Evolutionary conservation across 2,888 invertebrate genomes (phyloP).

Genomic region (Mesochorus sp.): DNA sequence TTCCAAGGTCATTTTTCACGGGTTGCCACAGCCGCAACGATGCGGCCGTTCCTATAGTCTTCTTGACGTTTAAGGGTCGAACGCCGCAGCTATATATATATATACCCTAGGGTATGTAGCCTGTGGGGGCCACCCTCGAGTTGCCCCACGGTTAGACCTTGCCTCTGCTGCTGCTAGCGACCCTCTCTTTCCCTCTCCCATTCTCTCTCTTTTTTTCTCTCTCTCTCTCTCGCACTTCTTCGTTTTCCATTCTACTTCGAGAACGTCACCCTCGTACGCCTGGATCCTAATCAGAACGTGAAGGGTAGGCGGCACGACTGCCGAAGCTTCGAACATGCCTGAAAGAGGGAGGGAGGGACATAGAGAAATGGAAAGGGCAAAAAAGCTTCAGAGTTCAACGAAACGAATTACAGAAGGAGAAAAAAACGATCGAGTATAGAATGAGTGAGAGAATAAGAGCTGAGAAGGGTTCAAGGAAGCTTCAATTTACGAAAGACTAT

Average conservation of each 20-base stretch:
- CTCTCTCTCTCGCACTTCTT: neutral
- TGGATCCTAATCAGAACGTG: slow-evolving; percentile 14
- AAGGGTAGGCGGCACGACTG: neutral
- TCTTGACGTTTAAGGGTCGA: slow-evolving; percentile 25
- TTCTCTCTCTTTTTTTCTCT: neutral
- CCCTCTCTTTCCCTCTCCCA: slow-evolving; percentile 17
- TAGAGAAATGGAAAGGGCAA: neutral
- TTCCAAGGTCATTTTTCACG: slow-evolving; percentile 53
- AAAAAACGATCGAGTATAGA: slow-evolving; percentile 3
- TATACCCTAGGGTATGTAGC: neutral
- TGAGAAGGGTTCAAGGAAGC: neutral
- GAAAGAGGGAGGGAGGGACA: neutral
- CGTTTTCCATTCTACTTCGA: neutral
- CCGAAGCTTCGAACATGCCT: neutral
- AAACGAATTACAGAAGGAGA: neutral
- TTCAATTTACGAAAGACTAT: neutral
- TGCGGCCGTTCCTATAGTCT: slow-evolving; percentile 7
- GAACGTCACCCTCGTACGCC: slow-evolving; percentile 9
- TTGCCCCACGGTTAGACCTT: neutral
- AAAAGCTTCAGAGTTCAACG: neutral
- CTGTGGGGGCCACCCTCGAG: slow-evolving; percentile 34
- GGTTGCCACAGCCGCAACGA: slow-evolving; percentile 25
- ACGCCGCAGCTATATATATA: neutral
- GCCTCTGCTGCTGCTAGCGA: neutral
- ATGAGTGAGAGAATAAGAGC: neutral